phyloP scores from a whole-genome alignment of 1,140 invertebrate species.

The Hesperophylax magnus region DNA sequence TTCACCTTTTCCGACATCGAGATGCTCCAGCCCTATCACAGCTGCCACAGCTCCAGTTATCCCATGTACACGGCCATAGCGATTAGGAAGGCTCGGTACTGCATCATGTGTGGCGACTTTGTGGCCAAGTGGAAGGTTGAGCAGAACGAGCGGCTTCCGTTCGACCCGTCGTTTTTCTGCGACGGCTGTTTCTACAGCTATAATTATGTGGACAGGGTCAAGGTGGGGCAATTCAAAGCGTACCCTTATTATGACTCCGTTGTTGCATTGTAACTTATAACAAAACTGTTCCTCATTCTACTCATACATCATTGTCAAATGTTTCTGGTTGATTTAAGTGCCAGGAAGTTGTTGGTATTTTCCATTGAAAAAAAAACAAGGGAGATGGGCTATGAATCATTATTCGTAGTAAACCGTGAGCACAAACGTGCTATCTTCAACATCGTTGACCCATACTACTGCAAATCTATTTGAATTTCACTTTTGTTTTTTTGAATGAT shows the following conservation, averaged over 20 bases:
- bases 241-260: conserved; percentile 61
- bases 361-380: too few species aligned
- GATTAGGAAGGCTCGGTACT: conserved; percentile 63
- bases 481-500: too few species aligned
- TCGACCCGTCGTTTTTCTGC: conserved; percentile 79
- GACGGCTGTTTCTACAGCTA: conserved; percentile 76
- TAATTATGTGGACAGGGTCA: conserved; percentile 75
- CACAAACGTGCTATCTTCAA: too few species aligned
- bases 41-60: conserved; percentile 66
- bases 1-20: conserved; percentile 83
- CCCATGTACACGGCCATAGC: conserved; percentile 70
- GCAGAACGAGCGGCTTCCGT: conserved; percentile 73
- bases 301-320: too few species aligned
- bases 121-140: conserved; percentile 74
- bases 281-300: too few species aligned
- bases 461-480: too few species aligned
- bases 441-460: too few species aligned
- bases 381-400: too few species aligned
- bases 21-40: conserved; percentile 69
- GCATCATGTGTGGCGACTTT: conserved; percentile 70
- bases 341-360: too few species aligned
- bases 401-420: too few species aligned
- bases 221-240: conserved; percentile 72
- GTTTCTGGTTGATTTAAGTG: too few species aligned
- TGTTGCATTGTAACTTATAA: neutral